These are phyloP conservation scores for Halictus rubicundus DNA, from an alignment of 1,140 invertebrate species.

Conservation along the genomic window DNA sequence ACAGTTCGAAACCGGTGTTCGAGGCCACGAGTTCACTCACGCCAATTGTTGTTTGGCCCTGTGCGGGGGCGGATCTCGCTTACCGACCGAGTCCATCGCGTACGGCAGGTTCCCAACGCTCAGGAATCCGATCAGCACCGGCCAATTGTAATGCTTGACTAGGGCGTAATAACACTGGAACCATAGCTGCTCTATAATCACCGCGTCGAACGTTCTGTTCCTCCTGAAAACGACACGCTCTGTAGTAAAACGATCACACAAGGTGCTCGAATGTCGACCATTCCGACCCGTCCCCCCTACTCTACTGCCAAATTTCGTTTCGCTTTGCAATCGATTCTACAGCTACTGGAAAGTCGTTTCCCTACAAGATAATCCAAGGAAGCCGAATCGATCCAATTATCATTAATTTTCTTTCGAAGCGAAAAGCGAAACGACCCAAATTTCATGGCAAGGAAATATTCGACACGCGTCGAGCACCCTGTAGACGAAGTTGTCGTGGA, in stretches of 20 bases:
- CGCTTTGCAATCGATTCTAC: too few species aligned
- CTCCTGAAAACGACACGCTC: constrained; percentile 32
- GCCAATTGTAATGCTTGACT: constrained; percentile 72
- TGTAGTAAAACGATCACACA: neutral
- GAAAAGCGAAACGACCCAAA: too few species aligned
- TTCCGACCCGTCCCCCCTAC: too few species aligned
- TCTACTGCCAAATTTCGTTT: too few species aligned
- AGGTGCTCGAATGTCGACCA: too few species aligned
- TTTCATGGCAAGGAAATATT: too few species aligned
- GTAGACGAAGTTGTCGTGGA: constrained; percentile 8
- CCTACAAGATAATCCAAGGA: too few species aligned
- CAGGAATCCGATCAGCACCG: constrained; percentile 73
- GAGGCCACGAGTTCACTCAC: neutral
- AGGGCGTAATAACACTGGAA: constrained; percentile 76
- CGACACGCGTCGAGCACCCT: neutral
- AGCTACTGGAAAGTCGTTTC: too few species aligned
- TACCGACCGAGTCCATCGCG: constrained; percentile 76
- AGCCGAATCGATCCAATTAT: too few species aligned
- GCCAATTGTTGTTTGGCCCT: neutral
- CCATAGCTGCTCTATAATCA: constrained; percentile 77
- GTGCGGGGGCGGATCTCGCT: constrained; percentile 14
- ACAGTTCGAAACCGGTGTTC: neutral
- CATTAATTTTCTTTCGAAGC: too few species aligned
- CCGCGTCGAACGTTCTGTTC: constrained; percentile 71
- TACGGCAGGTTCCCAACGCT: constrained; percentile 77